Base-by-base conservation (phyloP, 2,888 invertebrate species). In the Rhyacophila evoluta region DNA sequence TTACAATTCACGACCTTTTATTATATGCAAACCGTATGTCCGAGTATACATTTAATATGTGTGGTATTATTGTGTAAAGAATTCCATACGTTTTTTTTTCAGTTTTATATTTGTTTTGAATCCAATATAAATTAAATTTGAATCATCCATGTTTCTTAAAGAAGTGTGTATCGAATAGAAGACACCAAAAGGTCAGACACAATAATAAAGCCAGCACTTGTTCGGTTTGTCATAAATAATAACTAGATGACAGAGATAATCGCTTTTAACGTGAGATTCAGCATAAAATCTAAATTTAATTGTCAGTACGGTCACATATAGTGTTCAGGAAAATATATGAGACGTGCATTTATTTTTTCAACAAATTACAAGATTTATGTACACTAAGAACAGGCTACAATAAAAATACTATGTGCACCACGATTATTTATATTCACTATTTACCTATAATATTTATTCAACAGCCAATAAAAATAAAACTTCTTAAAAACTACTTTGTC, bases 281-380 rank as follows among this genome's bases (percentile, higher is more conserved):
- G 72, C 79, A 79, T 79, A 75, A 75, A 79, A 75, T 79, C 79
- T 79, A 79, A 79, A 79, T 75, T 68, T 75, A 79, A 79, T 79
- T 79, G 79, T 75, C 75, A 37, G 72, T 27, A 25, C 68, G 79
- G 72, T 72, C 79, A 74, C 67, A 39, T 33, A 36, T 33, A 72
- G 37, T 28, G 69, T 55, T 55, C 55, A 55, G 55, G 15, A 55
- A 55, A 55, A 55, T 55, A 55, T 55, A 55, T 55, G 55, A 55
- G 55, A 55, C 55, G 8, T 55, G 25, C 19, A 55, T 55, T 55
- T 55, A 25, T 55, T 55, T 55, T 55, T 55, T 55, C 55, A 55
- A 55, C 55, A 55, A 55, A 55, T 55, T 55, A 55, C 19, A 55
- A 55, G 55, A 55, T 55, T 55, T 55, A 55, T 55, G 55, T 55